phyloP scores from a whole-genome alignment of 2,888 invertebrate genomes.

The Aspidapion aeneum region DNA sequence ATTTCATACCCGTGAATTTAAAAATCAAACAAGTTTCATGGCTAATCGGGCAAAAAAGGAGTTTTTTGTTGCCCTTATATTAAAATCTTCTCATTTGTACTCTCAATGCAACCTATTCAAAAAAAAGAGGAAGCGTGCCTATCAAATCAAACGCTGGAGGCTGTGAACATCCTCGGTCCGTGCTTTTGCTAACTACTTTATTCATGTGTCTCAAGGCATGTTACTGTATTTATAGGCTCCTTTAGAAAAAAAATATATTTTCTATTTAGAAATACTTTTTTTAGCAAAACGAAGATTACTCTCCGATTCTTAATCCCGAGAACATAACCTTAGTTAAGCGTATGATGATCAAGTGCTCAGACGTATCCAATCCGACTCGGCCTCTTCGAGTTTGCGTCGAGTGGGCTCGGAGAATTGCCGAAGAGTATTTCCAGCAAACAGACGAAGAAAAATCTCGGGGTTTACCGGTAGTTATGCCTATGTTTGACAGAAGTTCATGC shows the following conservation, averaged over 20 bases:
- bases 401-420: constrained; percentile 95
- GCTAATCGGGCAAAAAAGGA: no score
- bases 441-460: constrained; percentile 90
- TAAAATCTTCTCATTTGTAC: no score
- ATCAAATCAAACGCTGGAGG: no score
- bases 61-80: no score
- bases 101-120: no score
- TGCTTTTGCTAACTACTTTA: no score
- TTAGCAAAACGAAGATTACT: constrained; percentile 29
- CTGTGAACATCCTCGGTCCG: no score
- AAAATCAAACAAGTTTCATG: no score
- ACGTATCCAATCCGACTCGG: constrained; percentile 94
- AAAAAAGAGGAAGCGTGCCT: no score
- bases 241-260: neutral
- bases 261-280: neutral
- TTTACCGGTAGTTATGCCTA: constrained; percentile 96
- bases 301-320: constrained; percentile 61
- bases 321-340: constrained; percentile 84
- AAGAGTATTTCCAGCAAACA: constrained; percentile 97
- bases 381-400: constrained; percentile 77
- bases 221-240: no score
- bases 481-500: constrained; percentile 92
- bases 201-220: no score
- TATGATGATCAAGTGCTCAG: constrained; percentile 98
- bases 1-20: no score